Evolutionary conservation across 2,113 vertebrate genomes (phyloP), one percentile per base, ranked within the genome.

Genomic region (Jaculus jaculus): DNA sequence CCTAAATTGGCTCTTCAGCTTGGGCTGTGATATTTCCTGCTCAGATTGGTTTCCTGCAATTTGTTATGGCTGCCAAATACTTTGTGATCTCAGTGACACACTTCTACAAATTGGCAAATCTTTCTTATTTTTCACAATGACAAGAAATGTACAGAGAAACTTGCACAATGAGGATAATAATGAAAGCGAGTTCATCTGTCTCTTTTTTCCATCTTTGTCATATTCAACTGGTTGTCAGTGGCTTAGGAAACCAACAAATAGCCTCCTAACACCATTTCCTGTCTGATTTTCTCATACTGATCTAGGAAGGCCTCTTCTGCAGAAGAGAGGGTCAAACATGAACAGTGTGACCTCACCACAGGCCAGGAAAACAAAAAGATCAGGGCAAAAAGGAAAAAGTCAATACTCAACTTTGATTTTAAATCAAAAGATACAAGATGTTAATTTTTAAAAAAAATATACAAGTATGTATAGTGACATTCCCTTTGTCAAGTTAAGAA

Each of bases 11-110:
- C 78, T 94, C 65, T 95, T 96, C 82, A 65, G 69, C 96, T 93
- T 84, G 63, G 83, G 93, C 88, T 95, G 37, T 90, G 58, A 81
- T 90, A 90, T 92, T 97, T 96, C 84, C 93, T 85, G 85, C 90
- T 94, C 84, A 91, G 92, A 96, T 73, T 95, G 94, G 90, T 86
- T 96, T 94, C 94, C 94, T 92, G 83, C 37, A 93, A 91, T 95
- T 97, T 96, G 84, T 96, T 95, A 96, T 85, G 85, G 73, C 61
- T 94, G 95, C 93, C 96, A 96, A 92, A 96, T 86, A 94, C 88
- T 96, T 93, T 90, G 92, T 92, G 92, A 96, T 90, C 90, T 94
- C 92, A 87, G 93, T 93, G 89, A 96, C 77, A 83, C 10, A 85
- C 92, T 88, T 92, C 86, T 65, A 69, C 78, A 93, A 93, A 95